These are phyloP conservation scores for Chymomyza costata DNA, from an alignment of 1,140 invertebrate genomes.

Conservation along the genomic window DNA sequence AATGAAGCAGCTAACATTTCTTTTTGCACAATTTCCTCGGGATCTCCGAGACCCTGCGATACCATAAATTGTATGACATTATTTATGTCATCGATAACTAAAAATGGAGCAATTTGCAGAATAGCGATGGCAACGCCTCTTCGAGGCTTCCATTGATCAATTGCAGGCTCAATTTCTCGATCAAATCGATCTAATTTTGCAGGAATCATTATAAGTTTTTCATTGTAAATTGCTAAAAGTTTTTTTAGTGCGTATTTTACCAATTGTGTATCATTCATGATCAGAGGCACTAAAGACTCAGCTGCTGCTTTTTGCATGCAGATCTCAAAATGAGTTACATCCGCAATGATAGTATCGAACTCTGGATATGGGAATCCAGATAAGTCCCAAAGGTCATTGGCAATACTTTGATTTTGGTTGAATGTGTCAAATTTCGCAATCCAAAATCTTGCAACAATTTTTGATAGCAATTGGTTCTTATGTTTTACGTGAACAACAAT, in stretches of 20 bases:
- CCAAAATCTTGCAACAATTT: slow-evolving; percentile 84
- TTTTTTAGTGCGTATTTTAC: slow-evolving; percentile 79
- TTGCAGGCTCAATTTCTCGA: slow-evolving; percentile 87
- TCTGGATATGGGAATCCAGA: slow-evolving; percentile 79
- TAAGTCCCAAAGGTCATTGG: slow-evolving; percentile 82
- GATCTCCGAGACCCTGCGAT: slow-evolving; percentile 89
- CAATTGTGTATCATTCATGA: slow-evolving; percentile 78
- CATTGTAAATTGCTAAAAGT: slow-evolving; percentile 85
- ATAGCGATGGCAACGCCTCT: slow-evolving; percentile 91
- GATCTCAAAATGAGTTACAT: slow-evolving; percentile 87
- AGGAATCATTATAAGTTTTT: slow-evolving; percentile 87
- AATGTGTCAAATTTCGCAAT: slow-evolving; percentile 85
- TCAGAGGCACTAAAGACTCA: slow-evolving; percentile 82
- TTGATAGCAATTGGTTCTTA: slow-evolving; percentile 76
- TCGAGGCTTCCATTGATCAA: slow-evolving; percentile 90
- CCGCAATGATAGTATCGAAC: slow-evolving; percentile 81
- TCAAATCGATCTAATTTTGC: slow-evolving; percentile 94
- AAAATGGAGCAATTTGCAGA: slow-evolving; percentile 80
- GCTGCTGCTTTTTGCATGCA: slow-evolving; percentile 87
- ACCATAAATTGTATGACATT: slow-evolving; percentile 91
- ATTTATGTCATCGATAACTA: slow-evolving; percentile 80
- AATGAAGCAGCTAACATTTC: slow-evolving; percentile 97
- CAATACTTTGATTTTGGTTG: slow-evolving; percentile 82
- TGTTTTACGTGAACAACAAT: slow-evolving; percentile 80
- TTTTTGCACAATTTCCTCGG: slow-evolving; percentile 86